These are phyloP conservation scores for Marcusenius ussheri DNA, from an alignment of 2,113 vertebrate species.

Conservation along the genomic window DNA sequence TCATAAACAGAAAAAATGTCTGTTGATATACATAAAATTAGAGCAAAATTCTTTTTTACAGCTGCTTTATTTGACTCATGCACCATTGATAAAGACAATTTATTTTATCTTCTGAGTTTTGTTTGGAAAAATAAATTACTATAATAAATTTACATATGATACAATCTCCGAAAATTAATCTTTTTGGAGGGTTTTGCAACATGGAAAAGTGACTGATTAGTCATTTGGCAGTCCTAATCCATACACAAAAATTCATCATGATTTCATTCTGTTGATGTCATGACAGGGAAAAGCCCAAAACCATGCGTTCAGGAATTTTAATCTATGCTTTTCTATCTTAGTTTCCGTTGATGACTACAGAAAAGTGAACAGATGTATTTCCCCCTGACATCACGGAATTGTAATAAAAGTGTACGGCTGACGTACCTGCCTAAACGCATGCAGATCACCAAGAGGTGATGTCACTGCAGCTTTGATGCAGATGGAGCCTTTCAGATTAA, in stretches of 20 bases:
- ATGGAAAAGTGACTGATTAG: not conserved
- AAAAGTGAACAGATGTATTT: constrained; percentile 36
- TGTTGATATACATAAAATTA: too few relatives aligned
- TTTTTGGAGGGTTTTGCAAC: not conserved
- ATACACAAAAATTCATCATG: not conserved
- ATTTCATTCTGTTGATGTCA: not conserved
- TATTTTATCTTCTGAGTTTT: too few relatives aligned
- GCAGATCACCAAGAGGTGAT: not conserved
- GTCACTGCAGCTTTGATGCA: constrained; percentile 22
- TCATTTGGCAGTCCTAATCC: not conserved
- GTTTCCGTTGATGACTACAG: not conserved
- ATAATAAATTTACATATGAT: too few relatives aligned
- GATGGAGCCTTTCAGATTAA: constrained; percentile 17
- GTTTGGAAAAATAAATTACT: too few relatives aligned
- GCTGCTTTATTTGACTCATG: too few relatives aligned
- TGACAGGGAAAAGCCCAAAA: not conserved
- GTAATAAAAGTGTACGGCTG: constrained; percentile 20
- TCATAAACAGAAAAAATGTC: too few relatives aligned
- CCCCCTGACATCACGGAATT: constrained; percentile 31
- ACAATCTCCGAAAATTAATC: not conserved
- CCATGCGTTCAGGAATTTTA: not conserved
- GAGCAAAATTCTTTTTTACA: too few relatives aligned
- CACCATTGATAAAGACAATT: too few relatives aligned
- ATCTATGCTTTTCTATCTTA: not conserved
- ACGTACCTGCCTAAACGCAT: constrained; percentile 25